A percentile compares a stretch with the other conserved stretches of the same genome.
Evolutionary conservation across 2,888 invertebrate genomes (phyloP).

Genomic region (Gastrophysa polygoni): DNA sequence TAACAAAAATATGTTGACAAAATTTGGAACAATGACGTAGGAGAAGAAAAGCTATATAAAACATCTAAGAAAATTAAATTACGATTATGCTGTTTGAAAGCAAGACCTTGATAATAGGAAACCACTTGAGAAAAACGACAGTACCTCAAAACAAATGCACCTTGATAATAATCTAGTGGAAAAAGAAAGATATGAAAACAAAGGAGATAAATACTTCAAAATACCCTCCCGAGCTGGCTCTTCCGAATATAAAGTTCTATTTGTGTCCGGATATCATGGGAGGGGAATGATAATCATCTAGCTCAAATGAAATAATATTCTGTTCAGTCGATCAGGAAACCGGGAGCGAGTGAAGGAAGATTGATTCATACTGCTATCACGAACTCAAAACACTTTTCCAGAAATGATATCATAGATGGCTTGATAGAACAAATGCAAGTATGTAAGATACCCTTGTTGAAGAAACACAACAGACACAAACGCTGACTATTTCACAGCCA

Average conservation of each 20-base stretch:
- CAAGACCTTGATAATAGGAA: not conserved
- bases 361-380: not conserved
- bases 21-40: not conserved
- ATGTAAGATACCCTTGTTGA: not conserved
- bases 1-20: constrained; percentile 6
- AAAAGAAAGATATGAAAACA: not conserved
- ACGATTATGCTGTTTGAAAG: not conserved
- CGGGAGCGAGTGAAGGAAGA: not conserved
- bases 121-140: not conserved
- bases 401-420: constrained; percentile 1
- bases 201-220: not conserved
- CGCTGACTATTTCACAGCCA: not conserved
- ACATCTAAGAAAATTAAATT: not conserved
- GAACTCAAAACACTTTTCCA: not conserved
- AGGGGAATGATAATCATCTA: not conserved
- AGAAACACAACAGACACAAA: not conserved
- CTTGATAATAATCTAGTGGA: not conserved
- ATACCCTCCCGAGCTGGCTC: not conserved
- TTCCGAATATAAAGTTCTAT: not conserved
- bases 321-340: not conserved
- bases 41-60: constrained; percentile 8
- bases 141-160: not conserved
- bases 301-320: not conserved
- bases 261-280: not conserved
- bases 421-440: not conserved